These are phyloP conservation scores for Botia kubotai DNA, from an alignment of 2,797 vertebrate species.

Conservation along the genomic window DNA sequence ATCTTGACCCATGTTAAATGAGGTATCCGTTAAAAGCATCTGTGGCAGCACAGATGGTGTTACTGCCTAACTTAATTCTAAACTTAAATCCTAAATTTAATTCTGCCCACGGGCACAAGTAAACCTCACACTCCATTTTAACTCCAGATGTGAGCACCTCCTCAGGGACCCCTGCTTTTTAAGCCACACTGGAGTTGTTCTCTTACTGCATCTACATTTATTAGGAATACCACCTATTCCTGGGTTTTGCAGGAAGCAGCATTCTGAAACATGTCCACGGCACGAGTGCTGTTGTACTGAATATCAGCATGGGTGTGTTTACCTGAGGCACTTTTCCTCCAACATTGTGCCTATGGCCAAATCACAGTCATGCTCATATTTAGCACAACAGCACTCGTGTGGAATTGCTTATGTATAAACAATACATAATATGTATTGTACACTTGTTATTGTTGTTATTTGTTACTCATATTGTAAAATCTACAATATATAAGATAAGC, in stretches of 20 bases:
- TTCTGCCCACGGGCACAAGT: constrained; percentile 4
- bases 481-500: background rate
- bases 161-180: constrained; percentile 1
- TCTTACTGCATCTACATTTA: background rate
- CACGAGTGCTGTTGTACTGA: background rate
- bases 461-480: background rate
- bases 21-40: constrained; percentile 40
- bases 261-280: background rate
- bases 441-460: no score
- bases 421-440: background rate
- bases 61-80: constrained; percentile 21
- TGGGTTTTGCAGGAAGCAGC: constrained; percentile 1
- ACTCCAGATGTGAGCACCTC: background rate
- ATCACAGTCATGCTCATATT: background rate
- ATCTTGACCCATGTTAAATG: constrained; percentile 39
- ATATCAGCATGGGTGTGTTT: background rate
- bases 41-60: constrained; percentile 42
- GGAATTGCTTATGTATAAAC: background rate
- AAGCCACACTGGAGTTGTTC: background rate
- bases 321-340: background rate
- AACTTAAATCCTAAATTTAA: no score
- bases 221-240: background rate
- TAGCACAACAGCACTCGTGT: background rate
- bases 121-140: background rate
- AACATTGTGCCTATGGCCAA: background rate